Evolutionary conservation across 2,113 vertebrate species (phyloP).

Genomic region (Ranitomeya imitator): DNA sequence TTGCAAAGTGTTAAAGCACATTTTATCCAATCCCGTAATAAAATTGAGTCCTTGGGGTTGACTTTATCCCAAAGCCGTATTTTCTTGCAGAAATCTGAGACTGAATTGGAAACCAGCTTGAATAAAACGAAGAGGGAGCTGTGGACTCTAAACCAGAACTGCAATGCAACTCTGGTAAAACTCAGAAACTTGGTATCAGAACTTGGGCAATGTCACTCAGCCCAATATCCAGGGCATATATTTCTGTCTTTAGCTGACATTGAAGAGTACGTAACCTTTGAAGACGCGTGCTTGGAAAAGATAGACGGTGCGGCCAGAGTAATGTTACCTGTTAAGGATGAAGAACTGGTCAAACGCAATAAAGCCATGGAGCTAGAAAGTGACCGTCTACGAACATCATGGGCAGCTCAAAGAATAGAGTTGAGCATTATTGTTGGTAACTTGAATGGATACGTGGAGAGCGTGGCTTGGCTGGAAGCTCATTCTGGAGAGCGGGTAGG

Average conservation of each 20-base stretch:
- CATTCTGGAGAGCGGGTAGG: conserved; percentile 34
- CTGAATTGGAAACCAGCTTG: conserved; percentile 19
- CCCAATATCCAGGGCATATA: neutral
- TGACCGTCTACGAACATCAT: conserved; percentile 19
- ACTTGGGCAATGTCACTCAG: neutral
- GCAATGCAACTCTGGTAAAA: neutral
- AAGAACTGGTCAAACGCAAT: neutral
- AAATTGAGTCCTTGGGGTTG: conserved; percentile 35
- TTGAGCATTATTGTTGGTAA: conserved; percentile 4
- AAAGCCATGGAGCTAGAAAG: conserved; percentile 19
- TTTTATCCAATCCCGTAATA: conserved; percentile 40
- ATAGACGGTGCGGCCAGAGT: neutral
- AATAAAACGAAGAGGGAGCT: neutral
- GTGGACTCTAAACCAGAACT: neutral
- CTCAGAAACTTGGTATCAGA: neutral
- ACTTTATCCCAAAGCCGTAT: neutral
- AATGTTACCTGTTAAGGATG: neutral
- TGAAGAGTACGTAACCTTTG: neutral
- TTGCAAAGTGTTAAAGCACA: conserved; percentile 7
- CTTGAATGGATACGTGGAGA: conserved; percentile 19
- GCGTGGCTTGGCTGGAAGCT: conserved; percentile 7
- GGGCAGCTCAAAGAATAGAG: conserved; percentile 37
- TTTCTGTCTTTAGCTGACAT: conserved; percentile 18
- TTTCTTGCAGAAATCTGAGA: conserved; percentile 14
- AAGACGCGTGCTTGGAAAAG: conserved; percentile 21